Conservation (phyloP, 2,113 vertebrate genomes). For the Lamprotornis superbus region DNA sequence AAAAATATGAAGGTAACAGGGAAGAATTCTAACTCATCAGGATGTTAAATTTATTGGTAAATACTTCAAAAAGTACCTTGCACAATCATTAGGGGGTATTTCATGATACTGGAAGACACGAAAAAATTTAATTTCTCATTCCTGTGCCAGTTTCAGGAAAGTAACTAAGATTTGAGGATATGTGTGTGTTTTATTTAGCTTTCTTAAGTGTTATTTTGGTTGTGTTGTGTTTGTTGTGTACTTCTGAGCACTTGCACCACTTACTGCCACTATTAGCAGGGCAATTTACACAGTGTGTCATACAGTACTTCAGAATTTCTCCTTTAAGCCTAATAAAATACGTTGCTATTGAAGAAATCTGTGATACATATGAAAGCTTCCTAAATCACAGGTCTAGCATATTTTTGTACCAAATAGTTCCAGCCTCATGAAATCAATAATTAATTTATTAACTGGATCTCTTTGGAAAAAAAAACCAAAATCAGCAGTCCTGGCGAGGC, state of each 20-base stretch:
- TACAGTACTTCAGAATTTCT: background rate
- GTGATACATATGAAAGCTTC: background rate
- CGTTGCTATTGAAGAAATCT: background rate
- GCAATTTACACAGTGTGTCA: background rate
- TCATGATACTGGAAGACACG: background rate
- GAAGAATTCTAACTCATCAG: background rate
- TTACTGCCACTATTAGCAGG: background rate
- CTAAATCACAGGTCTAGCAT: conserved; percentile 42
- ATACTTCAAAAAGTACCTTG: background rate
- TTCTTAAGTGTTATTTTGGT: background rate
- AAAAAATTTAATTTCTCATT: background rate
- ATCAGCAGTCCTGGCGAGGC: conserved; percentile 27
- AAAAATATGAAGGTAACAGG: background rate
- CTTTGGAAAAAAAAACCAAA: conserved; percentile 17
- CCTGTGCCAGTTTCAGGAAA: background rate
- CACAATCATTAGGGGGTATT: background rate
- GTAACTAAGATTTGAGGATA: background rate
- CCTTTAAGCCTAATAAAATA: conserved; percentile 34
- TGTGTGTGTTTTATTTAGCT: background rate
- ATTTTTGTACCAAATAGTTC: conserved; percentile 41
- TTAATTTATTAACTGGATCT: conserved; percentile 65
- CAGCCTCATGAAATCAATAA: conserved; percentile 43
- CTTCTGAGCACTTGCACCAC: background rate
- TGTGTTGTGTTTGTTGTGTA: background rate
- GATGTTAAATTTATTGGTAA: background rate